These are phyloP conservation scores for Pseudomyrmex gracilis DNA, from an alignment of 1,140 invertebrate species.

Conservation along the genomic window DNA sequence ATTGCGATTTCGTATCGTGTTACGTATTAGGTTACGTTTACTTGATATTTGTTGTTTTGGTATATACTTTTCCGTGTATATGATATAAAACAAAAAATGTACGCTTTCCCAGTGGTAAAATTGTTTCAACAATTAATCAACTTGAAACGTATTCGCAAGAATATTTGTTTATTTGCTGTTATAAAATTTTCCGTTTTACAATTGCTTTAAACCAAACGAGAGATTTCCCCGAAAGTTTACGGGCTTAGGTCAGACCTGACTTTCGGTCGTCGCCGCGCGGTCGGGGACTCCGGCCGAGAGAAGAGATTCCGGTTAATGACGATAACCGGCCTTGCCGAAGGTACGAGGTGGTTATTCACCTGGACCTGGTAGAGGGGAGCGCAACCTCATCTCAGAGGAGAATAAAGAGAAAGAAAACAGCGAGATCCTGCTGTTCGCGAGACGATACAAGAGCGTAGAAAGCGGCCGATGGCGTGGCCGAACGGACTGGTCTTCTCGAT, in stretches of 20 bases:
- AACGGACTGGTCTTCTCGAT: too few relatives aligned
- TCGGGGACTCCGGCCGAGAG: constrained; percentile 34
- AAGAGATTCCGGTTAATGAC: constrained; percentile 55
- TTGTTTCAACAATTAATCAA: not conserved
- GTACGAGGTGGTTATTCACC: constrained; percentile 54
- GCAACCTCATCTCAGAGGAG: not conserved
- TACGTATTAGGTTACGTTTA: too few relatives aligned
- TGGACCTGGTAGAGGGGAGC: constrained; percentile 12
- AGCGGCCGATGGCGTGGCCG: not conserved
- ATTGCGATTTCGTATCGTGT: not conserved
- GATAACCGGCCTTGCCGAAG: constrained; percentile 60
- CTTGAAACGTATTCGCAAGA: constrained; percentile 1
- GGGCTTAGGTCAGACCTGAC: not conserved
- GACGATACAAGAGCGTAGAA: constrained; percentile 43
- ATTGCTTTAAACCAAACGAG: constrained; percentile 12
- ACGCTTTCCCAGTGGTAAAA: not conserved
- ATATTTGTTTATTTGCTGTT: constrained; percentile 15
- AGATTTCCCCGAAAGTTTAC: constrained; percentile 43
- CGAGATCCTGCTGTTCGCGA: not conserved
- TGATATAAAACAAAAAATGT: not conserved
- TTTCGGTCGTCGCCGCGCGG: constrained; percentile 4
- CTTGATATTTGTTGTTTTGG: not conserved
- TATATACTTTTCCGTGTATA: not conserved
- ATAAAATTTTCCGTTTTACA: constrained; percentile 10
- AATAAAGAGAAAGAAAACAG: constrained; percentile 8